Evolutionary conservation across 1,140 invertebrate species (phyloP).

Genomic region (Chionoecetes opilio): DNA sequence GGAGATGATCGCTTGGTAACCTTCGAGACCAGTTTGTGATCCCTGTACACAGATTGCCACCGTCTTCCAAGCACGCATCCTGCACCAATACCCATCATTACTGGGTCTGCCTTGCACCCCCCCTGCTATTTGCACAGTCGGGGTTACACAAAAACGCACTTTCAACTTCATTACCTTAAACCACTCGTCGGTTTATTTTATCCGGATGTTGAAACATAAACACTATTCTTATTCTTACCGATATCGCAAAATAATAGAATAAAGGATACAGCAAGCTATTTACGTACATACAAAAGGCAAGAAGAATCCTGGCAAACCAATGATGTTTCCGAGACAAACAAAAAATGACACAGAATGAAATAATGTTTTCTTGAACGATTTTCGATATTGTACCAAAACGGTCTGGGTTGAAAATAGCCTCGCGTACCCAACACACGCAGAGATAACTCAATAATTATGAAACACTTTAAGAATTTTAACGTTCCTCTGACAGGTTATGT

Average conservation of each 20-base stretch:
- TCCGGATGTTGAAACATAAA: neutral
- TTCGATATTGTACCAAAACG: neutral
- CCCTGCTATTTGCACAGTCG: conserved; percentile 32
- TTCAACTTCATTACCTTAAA: neutral
- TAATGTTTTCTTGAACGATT: neutral
- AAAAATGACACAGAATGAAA: neutral
- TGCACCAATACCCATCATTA: neutral
- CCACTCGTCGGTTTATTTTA: neutral
- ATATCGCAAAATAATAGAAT: neutral
- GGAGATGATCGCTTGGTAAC: conserved; percentile 63
- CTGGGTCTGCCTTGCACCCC: neutral
- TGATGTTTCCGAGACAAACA: neutral
- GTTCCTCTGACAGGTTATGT: neutral
- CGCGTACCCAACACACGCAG: conserved; percentile 12
- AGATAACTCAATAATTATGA: neutral
- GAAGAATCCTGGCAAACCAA: neutral
- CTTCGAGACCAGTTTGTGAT: conserved; percentile 47
- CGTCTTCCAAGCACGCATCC: neutral
- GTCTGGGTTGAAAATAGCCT: neutral
- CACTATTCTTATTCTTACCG: neutral
- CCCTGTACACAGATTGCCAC: neutral
- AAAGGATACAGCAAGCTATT: neutral
- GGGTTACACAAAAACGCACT: neutral
- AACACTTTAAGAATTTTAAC: neutral
- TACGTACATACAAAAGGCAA: neutral